Base-by-base conservation (phyloP, 2,113 vertebrate species). In the Sterna hirundo region DNA sequence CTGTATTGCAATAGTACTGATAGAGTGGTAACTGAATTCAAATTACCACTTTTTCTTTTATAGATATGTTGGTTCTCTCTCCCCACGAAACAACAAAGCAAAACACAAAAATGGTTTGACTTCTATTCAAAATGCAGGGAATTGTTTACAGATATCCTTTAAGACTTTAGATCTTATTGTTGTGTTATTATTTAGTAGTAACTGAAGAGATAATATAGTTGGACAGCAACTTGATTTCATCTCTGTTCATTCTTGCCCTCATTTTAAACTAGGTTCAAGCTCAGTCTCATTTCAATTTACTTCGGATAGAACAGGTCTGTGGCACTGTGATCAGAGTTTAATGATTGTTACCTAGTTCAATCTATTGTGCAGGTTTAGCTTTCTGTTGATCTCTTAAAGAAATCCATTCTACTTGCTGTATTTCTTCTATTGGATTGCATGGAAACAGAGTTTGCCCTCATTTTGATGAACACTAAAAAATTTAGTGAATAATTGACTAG, bases 401-500 rank as follows among this genome's bases (percentile, higher is more conserved):
- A 60, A 60, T 88, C 58, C 51, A 71, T 95, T 94, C 72, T 88
- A 38, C 61, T 72, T 87, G 34, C 44, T 52, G 15, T 66, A 44
- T 70, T 84, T 95, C 68, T 86, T 94, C 86, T 88, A 46, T 71
- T 95, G n/a, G 61, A 66, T 85, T 87, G 64, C 61, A 61, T 60
- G 55, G 57, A 94, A 47, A 85, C 49, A 76, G 17, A 88, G 42
- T 86, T 93, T 83, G 21, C 46, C 44, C 44, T 95, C 49, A 84
- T 94, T 92, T 93, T 87, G 62, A 86, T 88, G 81, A 96, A 87
- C 30, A 66, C 25, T 83, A 92, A 95, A 95, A 94, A 79, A 82
- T 15, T 64, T 91, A 93, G 76, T 93, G 44, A 95, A 74, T 15
- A 96, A 96, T 76, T 91, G 92, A 85, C 51, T 77, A 71, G 72